Evolutionary conservation across 1,140 invertebrate genomes (phyloP).

Genomic region (Apis laboriosa): DNA sequence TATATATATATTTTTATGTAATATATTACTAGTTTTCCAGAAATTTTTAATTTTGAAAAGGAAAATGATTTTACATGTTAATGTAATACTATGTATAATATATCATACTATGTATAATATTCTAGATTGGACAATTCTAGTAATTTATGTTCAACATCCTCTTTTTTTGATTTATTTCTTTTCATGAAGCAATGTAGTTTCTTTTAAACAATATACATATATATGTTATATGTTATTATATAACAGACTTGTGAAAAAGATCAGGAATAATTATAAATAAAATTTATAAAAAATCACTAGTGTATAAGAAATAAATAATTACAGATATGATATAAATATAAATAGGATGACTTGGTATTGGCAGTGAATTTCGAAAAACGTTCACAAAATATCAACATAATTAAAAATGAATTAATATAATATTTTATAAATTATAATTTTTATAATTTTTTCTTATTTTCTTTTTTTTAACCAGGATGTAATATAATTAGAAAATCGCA

Average conservation of each 20-base stretch:
- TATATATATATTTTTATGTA: too few relatives aligned
- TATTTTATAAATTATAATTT: background rate
- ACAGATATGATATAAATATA: background rate
- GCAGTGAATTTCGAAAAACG: constrained; percentile 60
- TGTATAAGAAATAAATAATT: constrained; percentile 1
- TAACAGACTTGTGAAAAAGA: background rate
- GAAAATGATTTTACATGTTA: background rate
- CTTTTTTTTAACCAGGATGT: background rate
- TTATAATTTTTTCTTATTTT: background rate
- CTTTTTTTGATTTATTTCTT: background rate
- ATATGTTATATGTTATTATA: background rate
- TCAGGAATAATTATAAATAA: background rate
- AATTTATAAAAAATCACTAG: constrained; percentile 24
- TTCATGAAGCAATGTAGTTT: background rate
- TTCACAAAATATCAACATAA: constrained; percentile 13
- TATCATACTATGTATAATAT: background rate
- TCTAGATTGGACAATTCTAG: constrained; percentile 7
- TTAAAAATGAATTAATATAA: background rate
- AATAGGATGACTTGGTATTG: constrained; percentile 41
- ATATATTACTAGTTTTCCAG: background rate
- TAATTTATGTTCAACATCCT: background rate
- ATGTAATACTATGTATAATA: background rate
- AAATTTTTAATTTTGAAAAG: background rate
- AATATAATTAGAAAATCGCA: background rate
- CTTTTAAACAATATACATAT: background rate